Evolutionary conservation across 30 jellyfish, hydroid and myxozoan species (phyloP).

Genomic region (Sanderia malayensis): DNA sequence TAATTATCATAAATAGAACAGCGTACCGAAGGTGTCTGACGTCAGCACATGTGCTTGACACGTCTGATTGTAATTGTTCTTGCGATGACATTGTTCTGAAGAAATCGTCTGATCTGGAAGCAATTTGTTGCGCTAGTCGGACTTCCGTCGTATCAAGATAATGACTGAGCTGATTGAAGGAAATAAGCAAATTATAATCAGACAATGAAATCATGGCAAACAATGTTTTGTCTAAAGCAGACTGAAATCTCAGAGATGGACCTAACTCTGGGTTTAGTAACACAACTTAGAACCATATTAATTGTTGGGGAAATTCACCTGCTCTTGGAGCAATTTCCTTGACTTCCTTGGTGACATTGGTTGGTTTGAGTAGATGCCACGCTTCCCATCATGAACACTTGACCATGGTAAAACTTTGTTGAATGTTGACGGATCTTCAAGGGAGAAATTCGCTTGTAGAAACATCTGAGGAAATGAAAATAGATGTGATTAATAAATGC

Average conservation of each 20-base stretch:
- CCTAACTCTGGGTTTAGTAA: too few species aligned
- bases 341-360: conserved; percentile 69
- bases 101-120: conserved; percentile 86
- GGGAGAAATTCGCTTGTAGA: conserved; percentile 64
- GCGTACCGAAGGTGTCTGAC: conserved; percentile 74
- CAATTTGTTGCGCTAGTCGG: conserved; percentile 85
- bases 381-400: conserved; percentile 41
- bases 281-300: too few species aligned
- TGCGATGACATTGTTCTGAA: conserved; percentile 94
- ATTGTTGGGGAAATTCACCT: too few species aligned
- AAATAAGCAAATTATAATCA: not conserved
- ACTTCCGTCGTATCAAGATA: conserved; percentile 88
- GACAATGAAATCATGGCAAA: too few species aligned
- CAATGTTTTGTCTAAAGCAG: too few species aligned
- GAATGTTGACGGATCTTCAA: conserved; percentile 87
- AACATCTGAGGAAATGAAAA: conserved; percentile 56
- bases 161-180: conserved; percentile 66
- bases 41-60: conserved; percentile 69
- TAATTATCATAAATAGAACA: too few species aligned
- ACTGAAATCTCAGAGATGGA: too few species aligned
- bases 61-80: conserved; percentile 78
- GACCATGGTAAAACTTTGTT: conserved; percentile 89
- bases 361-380: conserved; percentile 24
- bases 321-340: conserved; percentile 88
- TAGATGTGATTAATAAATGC: too few species aligned